phyloP scores from a whole-genome alignment of 2,797 vertebrate genomes.

The Tragelaphus eurycerus region DNA sequence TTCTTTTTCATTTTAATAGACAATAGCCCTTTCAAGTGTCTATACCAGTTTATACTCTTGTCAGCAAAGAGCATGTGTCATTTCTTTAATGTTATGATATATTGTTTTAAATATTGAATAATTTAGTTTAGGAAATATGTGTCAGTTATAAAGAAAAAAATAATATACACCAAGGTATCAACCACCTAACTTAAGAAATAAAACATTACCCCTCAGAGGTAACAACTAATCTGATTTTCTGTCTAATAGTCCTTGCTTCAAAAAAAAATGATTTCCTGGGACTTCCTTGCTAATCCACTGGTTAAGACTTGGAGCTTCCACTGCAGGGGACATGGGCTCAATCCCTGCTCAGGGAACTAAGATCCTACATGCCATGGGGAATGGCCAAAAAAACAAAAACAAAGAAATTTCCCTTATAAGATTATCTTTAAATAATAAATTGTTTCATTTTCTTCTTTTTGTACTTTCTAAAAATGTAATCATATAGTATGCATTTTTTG shows the following conservation, averaged over 20 bases:
- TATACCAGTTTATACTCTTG: not conserved
- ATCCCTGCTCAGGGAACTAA: not conserved
- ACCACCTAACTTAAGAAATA: slow-evolving; percentile 13
- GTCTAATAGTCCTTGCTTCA: not conserved
- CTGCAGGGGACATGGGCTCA: not conserved
- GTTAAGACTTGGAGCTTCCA: not conserved
- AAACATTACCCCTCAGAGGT: not conserved
- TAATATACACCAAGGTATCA: not conserved
- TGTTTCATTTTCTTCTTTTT: not conserved
- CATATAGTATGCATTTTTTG: not conserved
- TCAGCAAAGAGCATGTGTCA: not conserved
- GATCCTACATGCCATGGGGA: too few relatives aligned
- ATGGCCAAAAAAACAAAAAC: not conserved
- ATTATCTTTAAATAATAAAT: not conserved
- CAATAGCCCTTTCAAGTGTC: not conserved
- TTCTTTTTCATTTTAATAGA: slow-evolving; percentile 34
- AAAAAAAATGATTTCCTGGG: not conserved
- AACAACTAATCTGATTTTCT: not conserved
- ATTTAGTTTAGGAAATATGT: not conserved
- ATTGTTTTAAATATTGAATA: slow-evolving; percentile 19
- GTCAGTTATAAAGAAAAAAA: not conserved
- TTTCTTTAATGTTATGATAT: not conserved
- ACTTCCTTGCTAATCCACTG: not conserved
- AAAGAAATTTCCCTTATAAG: not conserved
- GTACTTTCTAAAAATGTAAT: not conserved